phyloP scores from a whole-genome alignment of 2,113 vertebrate genomes.

The Vireo altiloquus region DNA sequence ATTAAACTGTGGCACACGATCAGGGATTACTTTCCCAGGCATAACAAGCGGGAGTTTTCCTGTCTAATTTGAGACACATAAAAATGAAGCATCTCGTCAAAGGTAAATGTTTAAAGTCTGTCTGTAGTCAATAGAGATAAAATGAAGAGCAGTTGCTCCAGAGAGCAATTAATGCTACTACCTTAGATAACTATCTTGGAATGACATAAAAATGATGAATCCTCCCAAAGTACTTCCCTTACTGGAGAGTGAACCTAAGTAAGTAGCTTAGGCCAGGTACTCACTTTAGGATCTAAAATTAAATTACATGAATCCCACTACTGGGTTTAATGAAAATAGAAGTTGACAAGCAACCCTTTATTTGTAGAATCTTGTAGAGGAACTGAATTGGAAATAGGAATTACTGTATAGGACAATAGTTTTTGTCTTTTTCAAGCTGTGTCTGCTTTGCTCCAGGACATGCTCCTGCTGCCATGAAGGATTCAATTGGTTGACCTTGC shows the following conservation, averaged over 20 bases:
- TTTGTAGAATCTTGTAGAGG: background rate
- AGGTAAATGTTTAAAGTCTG: slow-evolving; percentile 23
- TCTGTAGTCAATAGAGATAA: slow-evolving; percentile 26
- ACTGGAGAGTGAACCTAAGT: background rate
- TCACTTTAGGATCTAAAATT: background rate
- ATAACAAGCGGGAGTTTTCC: slow-evolving; percentile 7
- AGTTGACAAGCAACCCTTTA: background rate
- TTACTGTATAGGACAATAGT: background rate
- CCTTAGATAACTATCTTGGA: background rate
- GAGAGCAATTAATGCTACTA: slow-evolving; percentile 35
- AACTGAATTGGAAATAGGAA: background rate
- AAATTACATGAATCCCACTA: background rate
- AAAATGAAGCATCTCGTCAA: slow-evolving; percentile 25
- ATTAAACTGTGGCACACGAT: background rate
- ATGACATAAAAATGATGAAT: slow-evolving; percentile 8
- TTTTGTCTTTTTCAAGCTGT: background rate
- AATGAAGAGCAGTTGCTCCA: slow-evolving; percentile 44
- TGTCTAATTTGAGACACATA: background rate
- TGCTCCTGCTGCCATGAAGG: background rate
- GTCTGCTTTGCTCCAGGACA: background rate
- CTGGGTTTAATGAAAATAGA: background rate
- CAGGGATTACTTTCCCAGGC: background rate
- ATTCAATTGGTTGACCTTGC: background rate
- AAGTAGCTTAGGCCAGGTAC: background rate
- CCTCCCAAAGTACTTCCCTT: background rate